Evolutionary conservation across 2,888 invertebrate genomes (phyloP).

Genomic region (Emmelina monodactyla): DNA sequence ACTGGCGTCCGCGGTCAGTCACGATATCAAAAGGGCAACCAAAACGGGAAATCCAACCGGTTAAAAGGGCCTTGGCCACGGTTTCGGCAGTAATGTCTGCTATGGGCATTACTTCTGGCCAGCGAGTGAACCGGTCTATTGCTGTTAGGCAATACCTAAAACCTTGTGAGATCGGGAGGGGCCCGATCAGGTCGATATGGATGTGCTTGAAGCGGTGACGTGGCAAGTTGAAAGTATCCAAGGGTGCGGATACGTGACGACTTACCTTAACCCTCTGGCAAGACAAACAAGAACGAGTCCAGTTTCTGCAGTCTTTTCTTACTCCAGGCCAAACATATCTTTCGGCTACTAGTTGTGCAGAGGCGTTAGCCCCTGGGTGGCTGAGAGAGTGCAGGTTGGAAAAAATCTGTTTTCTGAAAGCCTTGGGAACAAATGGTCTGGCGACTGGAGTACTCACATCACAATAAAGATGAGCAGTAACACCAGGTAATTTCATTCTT

Average conservation of each 20-base stretch:
- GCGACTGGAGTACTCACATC: neutral
- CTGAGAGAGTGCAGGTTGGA: neutral
- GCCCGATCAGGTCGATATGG: constrained; percentile 23
- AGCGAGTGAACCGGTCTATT: constrained; percentile 25
- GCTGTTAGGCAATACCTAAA: constrained; percentile 19
- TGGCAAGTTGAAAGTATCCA: constrained; percentile 13
- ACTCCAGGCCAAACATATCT: constrained; percentile 15
- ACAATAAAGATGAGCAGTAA: neutral
- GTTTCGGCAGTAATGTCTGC: constrained; percentile 28
- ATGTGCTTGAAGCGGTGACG: constrained; percentile 22
- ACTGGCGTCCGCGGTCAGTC: constrained; percentile 23
- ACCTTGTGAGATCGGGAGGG: constrained; percentile 14
- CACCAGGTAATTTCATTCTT: neutral
- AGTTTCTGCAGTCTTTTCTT: constrained; percentile 12
- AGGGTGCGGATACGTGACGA: constrained; percentile 11
- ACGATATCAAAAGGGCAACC: constrained; percentile 27
- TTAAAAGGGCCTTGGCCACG: constrained; percentile 25
- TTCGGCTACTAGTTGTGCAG: constrained; percentile 4
- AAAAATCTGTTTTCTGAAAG: neutral
- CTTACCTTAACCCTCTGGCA: constrained; percentile 11
- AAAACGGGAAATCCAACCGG: constrained; percentile 38
- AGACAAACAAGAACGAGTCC: constrained; percentile 9
- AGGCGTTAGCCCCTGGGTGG: neutral
- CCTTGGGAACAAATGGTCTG: neutral
- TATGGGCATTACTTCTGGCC: constrained; percentile 30